A percentile compares a stretch with the other conserved stretches of the same genome.
Conservation (phyloP, 1,140 invertebrate species). For the Condylostylus longicornis region DNA sequence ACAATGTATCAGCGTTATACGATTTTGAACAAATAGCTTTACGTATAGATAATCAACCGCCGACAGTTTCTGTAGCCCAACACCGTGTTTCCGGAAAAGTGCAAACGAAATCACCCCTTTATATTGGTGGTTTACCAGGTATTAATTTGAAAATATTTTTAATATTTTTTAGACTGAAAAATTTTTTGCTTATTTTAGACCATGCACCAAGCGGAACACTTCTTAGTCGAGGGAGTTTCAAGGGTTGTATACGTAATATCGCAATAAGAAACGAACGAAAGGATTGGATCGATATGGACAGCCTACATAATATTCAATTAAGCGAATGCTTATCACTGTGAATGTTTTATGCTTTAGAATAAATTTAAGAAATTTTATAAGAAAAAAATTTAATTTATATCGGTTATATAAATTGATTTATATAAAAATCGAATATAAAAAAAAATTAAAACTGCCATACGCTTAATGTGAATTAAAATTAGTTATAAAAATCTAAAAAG, state of each 20-base stretch:
- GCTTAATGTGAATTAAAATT: too few species aligned
- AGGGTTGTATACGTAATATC: conserved; percentile 79
- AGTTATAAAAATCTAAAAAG: too few species aligned
- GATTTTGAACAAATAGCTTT: conserved; percentile 52
- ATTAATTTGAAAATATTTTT: conserved; percentile 4
- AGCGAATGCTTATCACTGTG: conserved; percentile 54
- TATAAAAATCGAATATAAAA: too few species aligned
- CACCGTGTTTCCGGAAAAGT: conserved; percentile 18
- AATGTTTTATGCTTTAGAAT: too few species aligned
- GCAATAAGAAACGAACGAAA: conserved; percentile 47
- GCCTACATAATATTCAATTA: conserved; percentile 64
- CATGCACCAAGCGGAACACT: conserved; percentile 48
- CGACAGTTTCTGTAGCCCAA: conserved; percentile 31
- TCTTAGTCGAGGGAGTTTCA: conserved; percentile 63
- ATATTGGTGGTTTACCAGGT: conserved; percentile 78
- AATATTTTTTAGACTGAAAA: neutral
- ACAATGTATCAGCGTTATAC: conserved; percentile 59
- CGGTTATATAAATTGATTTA: too few species aligned
- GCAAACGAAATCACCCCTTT: conserved; percentile 46
- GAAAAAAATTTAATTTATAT: too few species aligned
- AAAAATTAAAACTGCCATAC: too few species aligned
- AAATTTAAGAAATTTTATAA: too few species aligned
- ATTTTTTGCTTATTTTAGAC: conserved; percentile 36
- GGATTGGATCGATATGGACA: conserved; percentile 73
- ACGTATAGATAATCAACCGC: conserved; percentile 50